Base-by-base conservation (phyloP, 2,113 vertebrate species). In the Lampris megalopsis region DNA sequence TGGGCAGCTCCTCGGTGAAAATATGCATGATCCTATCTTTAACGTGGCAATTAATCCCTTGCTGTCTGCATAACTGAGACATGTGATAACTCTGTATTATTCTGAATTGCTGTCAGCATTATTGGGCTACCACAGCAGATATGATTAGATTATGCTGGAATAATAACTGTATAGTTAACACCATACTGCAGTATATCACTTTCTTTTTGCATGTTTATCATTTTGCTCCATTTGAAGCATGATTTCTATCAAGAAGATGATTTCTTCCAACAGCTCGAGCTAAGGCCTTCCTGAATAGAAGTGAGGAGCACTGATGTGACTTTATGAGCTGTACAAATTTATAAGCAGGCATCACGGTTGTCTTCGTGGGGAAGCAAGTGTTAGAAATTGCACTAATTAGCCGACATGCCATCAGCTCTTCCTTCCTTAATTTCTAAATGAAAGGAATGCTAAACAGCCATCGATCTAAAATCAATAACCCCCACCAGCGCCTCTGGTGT, bases 401-500 rank as follows among this genome's bases (percentile, higher is more conserved):
- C 7, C 43, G 1, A 65, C 54, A 41, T 3, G 10, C 47, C 40
- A 49, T 48, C 8, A 24, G 53, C 48, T 8, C 2, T 61, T 41
- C 35, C 41, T 42, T 75, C 35, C 41, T 42, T 75, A 75, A 68
- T 75, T 75, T 38, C 38, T 53, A 56, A 53, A 24, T 24, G 73
- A 61, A n/a, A 6, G 48, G 40, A 45, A 3, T 42, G 36, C 41
- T 52, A 65, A 37, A 52, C 37, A 63, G 5, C 54, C 24, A 61
- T 62, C 45, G 65, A 75, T 68, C 57, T 53, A 68, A 38, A 73
- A 87, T 81, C 72, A 78, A 71, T 79, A 65, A 65, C 53, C 60
- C 57, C 56, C 49, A 57, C 24, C 24, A 24, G 24, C 24, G 42
- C 50, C 42, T 48, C 13, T 73, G 49, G 1, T 47, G 37, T 49